A percentile compares a stretch with the other conserved stretches of the same genome.
These are phyloP conservation scores for Candoia aspera DNA, from an alignment of 2,113 vertebrate species.

Conservation along the genomic window DNA sequence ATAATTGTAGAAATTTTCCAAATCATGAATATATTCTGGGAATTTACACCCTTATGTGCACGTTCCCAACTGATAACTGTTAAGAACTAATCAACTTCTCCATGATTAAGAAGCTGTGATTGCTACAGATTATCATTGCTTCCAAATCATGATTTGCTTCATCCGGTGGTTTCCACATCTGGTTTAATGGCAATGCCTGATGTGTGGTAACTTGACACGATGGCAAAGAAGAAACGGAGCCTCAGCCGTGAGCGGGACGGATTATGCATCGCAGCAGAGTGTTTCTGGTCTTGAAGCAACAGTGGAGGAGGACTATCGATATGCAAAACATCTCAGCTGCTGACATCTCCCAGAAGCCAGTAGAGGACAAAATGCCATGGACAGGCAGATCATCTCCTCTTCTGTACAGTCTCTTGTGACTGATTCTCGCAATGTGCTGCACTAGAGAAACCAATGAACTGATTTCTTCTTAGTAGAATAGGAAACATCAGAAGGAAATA, in stretches of 20 bases:
- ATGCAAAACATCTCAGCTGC: background rate
- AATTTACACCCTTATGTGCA: background rate
- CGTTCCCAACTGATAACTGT: background rate
- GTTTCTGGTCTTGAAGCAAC: background rate
- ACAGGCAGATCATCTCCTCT: background rate
- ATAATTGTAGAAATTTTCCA: background rate
- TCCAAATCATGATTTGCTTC: background rate
- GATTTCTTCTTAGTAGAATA: background rate
- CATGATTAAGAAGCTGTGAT: background rate
- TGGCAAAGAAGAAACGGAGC: background rate
- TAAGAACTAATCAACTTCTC: background rate
- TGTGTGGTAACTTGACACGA: background rate
- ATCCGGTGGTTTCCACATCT: background rate
- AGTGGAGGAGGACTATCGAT: background rate
- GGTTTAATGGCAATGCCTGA: background rate
- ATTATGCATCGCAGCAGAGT: background rate
- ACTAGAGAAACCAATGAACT: background rate
- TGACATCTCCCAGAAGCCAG: background rate
- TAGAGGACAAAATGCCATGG: background rate
- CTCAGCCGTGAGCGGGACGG: background rate
- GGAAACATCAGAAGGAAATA: conserved; percentile 33
- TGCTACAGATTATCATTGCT: background rate
- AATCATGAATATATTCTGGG: background rate
- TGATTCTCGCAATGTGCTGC: background rate
- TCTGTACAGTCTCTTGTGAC: background rate